Percentiles rank a stretch among this genome's conserved stretches.
These are phyloP conservation scores for Temnothorax curvispinosus DNA, from an alignment of 1,140 invertebrate species.

Conservation along the genomic window DNA sequence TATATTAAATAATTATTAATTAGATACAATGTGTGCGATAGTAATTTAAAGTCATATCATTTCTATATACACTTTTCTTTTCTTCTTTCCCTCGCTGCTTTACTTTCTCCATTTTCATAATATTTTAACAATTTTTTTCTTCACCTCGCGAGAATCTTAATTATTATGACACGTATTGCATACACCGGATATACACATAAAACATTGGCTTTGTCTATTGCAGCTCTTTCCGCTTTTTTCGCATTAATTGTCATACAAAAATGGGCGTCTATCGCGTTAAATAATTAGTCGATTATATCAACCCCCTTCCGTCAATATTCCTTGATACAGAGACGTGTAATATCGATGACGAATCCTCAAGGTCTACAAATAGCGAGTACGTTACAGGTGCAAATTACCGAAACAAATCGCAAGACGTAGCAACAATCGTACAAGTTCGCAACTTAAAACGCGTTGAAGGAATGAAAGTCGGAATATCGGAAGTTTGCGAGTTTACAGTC, in stretches of 20 bases:
- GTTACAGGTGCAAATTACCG: constrained; percentile 23
- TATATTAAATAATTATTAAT: constrained; percentile 83
- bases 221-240: constrained; percentile 16
- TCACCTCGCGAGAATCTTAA: constrained; percentile 39
- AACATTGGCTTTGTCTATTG: constrained; percentile 31
- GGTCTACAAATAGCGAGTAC: constrained; percentile 29
- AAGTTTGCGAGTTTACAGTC: not conserved
- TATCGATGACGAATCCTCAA: constrained; percentile 27
- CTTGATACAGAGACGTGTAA: constrained; percentile 39
- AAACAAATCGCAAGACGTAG: constrained; percentile 6
- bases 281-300: constrained; percentile 40
- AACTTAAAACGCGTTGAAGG: constrained; percentile 31
- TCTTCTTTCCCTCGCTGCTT: constrained; percentile 63
- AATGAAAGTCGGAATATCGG: constrained; percentile 19
- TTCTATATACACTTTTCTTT: constrained; percentile 79
- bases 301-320: constrained; percentile 1
- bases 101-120: constrained; percentile 55
- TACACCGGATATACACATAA: constrained; percentile 56
- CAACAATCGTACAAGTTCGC: not conserved
- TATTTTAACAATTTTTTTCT: constrained; percentile 55
- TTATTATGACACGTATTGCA: constrained; percentile 56
- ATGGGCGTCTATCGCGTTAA: constrained; percentile 28
- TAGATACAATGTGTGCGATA: constrained; percentile 81
- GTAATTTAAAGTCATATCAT: constrained; percentile 76
- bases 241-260: constrained; percentile 48